These are phyloP conservation scores for Pantala flavescens DNA, from an alignment of 1,140 invertebrate genomes.

Conservation along the genomic window DNA sequence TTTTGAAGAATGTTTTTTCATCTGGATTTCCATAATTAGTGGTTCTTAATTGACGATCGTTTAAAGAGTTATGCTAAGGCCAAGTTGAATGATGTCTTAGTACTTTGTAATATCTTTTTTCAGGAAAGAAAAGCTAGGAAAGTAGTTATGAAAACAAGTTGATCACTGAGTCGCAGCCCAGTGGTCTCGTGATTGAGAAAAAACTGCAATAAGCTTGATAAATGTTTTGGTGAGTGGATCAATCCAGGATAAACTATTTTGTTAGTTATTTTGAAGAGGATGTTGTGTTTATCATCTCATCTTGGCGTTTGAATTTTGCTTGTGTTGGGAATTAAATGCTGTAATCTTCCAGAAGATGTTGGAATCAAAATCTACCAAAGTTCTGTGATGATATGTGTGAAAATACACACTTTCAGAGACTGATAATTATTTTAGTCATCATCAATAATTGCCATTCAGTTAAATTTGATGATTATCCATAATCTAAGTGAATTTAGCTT, in stretches of 20 bases:
- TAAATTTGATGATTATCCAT: neutral
- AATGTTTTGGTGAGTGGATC: neutral
- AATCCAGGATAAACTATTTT: neutral
- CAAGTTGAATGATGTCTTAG: neutral
- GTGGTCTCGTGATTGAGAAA: neutral
- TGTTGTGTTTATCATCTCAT: neutral
- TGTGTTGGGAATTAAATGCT: neutral
- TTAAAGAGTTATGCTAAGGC: too few relatives aligned
- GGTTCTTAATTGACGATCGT: too few relatives aligned
- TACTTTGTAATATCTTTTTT: neutral
- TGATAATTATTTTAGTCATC: neutral
- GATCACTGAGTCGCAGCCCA: neutral
- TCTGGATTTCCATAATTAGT: too few relatives aligned
- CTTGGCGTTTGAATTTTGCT: neutral
- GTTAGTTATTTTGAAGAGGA: neutral
- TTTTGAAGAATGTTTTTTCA: too few relatives aligned
- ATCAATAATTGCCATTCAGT: neutral
- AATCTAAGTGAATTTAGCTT: neutral
- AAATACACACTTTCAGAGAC: neutral
- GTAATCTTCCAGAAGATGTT: neutral
- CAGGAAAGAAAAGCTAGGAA: constrained; percentile 6
- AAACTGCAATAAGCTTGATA: neutral
- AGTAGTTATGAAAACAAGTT: neutral
- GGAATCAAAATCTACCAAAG: neutral
- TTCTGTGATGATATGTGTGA: neutral